Evolutionary conservation across 2,888 invertebrate genomes (phyloP), one percentile per base, ranked within the genome.

Genomic region (Diplolepis rosae): DNA sequence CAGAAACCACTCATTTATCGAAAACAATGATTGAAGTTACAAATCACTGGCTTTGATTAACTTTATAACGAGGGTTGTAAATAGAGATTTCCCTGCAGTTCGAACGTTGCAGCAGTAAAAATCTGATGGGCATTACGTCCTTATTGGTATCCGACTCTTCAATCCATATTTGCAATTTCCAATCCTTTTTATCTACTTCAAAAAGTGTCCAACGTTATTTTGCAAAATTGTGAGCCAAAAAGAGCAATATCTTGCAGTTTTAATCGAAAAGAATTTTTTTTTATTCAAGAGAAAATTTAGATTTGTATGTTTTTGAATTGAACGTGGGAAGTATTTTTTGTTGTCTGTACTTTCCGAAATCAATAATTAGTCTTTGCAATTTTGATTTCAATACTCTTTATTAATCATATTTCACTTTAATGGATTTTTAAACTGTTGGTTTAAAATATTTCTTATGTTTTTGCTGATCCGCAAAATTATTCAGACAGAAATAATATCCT

Each of bases 181-280:
- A 61, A 61, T 61, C 61, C 39, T 61, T 61, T 61, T 61, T 39
- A 61, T 61, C n/a, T 39, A 39, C 61, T 39, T 24, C 24, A n/a
- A 9, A 39, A 6, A 61, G 24, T 39, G 13, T 39, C 24, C 24
- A 39, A 61, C 35, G 7, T 24, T 61, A n/a, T 61, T 61, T n/a
- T 24, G 22, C 4, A 13, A 61, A 61, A 61, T 39, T 61, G 24
- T 61, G 24, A 39, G 35, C 22, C 24, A 35, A 39, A 61, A 22
- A 61, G 27, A 22, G 24, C 24, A 11, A 13, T 27, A n/a, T n/a
- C n/a, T n/a, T n/a, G n/a, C n/a, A n/a, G n/a, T n/a, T n/a, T n/a
- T n/a, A n/a, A n/a, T n/a, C n/a, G n/a, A n/a, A 45, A 45, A 45
- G 15, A 18, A 15, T 11, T 45, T 45, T 7, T 45, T 45, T n/a